These are phyloP conservation scores for Branchellion lobata DNA, from an alignment of 2,888 invertebrate species.

Conservation along the genomic window DNA sequence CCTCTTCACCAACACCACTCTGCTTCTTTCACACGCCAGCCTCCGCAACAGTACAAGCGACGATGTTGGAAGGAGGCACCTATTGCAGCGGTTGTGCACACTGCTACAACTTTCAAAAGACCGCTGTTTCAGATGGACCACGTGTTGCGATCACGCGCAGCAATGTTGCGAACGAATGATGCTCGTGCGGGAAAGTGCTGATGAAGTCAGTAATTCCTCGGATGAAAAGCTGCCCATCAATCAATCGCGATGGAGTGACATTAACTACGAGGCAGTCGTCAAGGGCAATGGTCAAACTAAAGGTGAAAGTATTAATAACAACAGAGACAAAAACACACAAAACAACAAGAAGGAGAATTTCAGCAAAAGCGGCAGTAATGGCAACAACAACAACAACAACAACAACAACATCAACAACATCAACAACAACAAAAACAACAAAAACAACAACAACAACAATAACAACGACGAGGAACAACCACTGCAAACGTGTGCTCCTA, in stretches of 20 bases:
- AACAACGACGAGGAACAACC: too few relatives aligned
- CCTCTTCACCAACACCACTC: too few relatives aligned
- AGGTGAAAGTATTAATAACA: too few relatives aligned
- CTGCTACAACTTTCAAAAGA: not conserved
- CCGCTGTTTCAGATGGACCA: not conserved
- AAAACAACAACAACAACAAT: too few relatives aligned
- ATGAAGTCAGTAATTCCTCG: too few relatives aligned
- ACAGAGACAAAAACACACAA: too few relatives aligned
- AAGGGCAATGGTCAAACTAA: too few relatives aligned
- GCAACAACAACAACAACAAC: not conserved
- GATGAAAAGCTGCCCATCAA: too few relatives aligned
- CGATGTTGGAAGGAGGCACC: not conserved
- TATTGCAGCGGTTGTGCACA: not conserved
- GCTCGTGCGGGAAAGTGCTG: not conserved
- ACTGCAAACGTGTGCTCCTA: not conserved
- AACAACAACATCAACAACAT: not conserved
- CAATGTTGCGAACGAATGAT: constrained; percentile 5
- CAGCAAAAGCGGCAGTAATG: not conserved
- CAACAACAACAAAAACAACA: too few relatives aligned
- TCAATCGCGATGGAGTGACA: too few relatives aligned
- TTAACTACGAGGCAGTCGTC: too few relatives aligned
- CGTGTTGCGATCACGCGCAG: not conserved
- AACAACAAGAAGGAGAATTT: not conserved
- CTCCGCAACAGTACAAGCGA: not conserved
- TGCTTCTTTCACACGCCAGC: too few relatives aligned